Percentiles rank a stretch among this genome's conserved stretches.
These are phyloP conservation scores for Pitta sordida DNA, from an alignment of 2,113 vertebrate genomes.

Conservation along the genomic window DNA sequence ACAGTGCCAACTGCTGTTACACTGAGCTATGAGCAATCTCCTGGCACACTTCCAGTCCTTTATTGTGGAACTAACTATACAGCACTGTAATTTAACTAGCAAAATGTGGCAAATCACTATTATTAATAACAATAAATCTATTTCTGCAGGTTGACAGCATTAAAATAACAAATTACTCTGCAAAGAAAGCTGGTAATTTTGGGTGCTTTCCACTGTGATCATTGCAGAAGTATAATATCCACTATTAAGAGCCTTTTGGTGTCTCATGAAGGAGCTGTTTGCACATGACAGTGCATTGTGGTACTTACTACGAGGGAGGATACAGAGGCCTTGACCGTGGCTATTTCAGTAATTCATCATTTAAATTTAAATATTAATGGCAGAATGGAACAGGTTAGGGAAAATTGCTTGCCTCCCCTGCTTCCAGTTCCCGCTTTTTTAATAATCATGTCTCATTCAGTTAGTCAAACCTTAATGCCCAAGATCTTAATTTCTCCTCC, in stretches of 20 bases:
- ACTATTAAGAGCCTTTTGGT: conserved; percentile 68
- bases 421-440: neutral
- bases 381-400: neutral
- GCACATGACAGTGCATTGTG: conserved; percentile 41
- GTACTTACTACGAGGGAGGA: neutral
- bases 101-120: conserved; percentile 72
- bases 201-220: conserved; percentile 55
- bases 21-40: conserved; percentile 66
- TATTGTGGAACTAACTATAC: conserved; percentile 70
- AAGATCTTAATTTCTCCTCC: neutral
- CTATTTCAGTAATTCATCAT: conserved; percentile 36
- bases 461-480: neutral
- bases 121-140: conserved; percentile 73
- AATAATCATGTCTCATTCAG: conserved; percentile 15
- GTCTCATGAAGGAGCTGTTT: conserved; percentile 47
- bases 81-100: conserved; percentile 72
- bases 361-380: conserved; percentile 54
- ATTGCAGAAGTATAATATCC: conserved; percentile 66
- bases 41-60: conserved; percentile 64
- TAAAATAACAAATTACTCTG: conserved; percentile 69
- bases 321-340: neutral
- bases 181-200: conserved; percentile 64
- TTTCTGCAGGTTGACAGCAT: conserved; percentile 69
- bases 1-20: conserved; percentile 63
- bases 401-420: neutral